Conservation (phyloP, 2,888 invertebrate genomes). For the Danaus chrysippus region DNA sequence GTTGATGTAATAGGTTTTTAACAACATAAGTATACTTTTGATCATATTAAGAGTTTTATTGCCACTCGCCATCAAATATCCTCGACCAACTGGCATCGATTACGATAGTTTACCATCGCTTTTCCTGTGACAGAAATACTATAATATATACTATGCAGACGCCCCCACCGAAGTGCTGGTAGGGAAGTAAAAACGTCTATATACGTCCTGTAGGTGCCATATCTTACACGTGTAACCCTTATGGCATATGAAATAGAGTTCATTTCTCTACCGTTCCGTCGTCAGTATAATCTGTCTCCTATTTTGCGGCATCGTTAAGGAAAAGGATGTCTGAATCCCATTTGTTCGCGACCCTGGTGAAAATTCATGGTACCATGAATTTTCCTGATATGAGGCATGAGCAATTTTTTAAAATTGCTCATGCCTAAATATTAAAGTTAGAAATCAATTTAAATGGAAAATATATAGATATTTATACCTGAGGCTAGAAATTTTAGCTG, state of each 20-base stretch:
- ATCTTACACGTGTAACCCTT: background rate
- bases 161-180: constrained; percentile 3
- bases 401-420: too few species aligned
- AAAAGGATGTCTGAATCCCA: constrained; percentile 13
- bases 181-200: constrained; percentile 4
- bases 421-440: too few species aligned
- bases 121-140: background rate
- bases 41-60: background rate
- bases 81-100: background rate
- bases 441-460: too few species aligned
- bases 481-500: too few species aligned
- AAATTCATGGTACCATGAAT: constrained; percentile 5
- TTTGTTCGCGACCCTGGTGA: constrained; percentile 8
- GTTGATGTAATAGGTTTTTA: background rate
- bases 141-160: background rate
- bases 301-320: constrained; percentile 16
- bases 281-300: constrained; percentile 12
- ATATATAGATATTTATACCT: too few species aligned
- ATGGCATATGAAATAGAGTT: background rate
- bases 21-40: background rate
- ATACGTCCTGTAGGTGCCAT: background rate
- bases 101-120: background rate
- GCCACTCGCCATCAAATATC: background rate
- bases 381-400: constrained; percentile 1
- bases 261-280: constrained; percentile 2